Evolutionary conservation across 2,888 invertebrate genomes (phyloP).

Genomic region (Nymphalis polychloros): DNA sequence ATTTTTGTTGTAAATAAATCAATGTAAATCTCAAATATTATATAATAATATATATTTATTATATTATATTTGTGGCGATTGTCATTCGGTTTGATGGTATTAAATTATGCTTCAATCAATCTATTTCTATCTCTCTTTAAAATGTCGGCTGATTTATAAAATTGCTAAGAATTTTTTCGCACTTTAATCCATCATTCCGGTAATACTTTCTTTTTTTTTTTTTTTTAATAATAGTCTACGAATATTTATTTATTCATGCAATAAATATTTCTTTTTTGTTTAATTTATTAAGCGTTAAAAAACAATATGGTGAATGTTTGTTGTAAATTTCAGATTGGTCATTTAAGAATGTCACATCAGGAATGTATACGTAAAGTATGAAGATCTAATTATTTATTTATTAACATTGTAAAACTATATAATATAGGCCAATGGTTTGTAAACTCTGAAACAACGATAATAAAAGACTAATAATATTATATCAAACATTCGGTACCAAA

Average conservation of each 20-base stretch:
- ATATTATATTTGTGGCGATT: constrained; percentile 8
- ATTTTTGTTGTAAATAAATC: constrained; percentile 22
- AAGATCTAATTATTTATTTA: constrained; percentile 39
- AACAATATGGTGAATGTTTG: constrained; percentile 25
- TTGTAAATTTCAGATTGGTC: constrained; percentile 76
- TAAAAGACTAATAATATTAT: constrained; percentile 60
- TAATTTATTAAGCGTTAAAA: background rate
- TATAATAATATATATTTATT: constrained; percentile 7
- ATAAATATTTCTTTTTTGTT: background rate
- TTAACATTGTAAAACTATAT: constrained; percentile 30
- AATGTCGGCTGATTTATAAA: no score
- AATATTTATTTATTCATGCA: background rate
- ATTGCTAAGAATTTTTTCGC: background rate
- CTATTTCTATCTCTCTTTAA: background rate
- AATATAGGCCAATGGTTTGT: constrained; percentile 49
- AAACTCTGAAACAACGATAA: constrained; percentile 73
- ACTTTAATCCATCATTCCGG: constrained; percentile 12
- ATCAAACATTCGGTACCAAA: constrained; percentile 29
- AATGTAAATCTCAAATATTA: constrained; percentile 2
- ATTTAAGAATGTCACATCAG: constrained; percentile 78
- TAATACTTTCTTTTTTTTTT: background rate
- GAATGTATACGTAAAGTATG: constrained; percentile 68
- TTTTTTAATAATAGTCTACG: background rate
- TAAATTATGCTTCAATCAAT: constrained; percentile 4
- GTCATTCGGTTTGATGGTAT: constrained; percentile 16